These are phyloP conservation scores for Sula dactylatra DNA, from an alignment of 2,113 vertebrate genomes.

Conservation along the genomic window DNA sequence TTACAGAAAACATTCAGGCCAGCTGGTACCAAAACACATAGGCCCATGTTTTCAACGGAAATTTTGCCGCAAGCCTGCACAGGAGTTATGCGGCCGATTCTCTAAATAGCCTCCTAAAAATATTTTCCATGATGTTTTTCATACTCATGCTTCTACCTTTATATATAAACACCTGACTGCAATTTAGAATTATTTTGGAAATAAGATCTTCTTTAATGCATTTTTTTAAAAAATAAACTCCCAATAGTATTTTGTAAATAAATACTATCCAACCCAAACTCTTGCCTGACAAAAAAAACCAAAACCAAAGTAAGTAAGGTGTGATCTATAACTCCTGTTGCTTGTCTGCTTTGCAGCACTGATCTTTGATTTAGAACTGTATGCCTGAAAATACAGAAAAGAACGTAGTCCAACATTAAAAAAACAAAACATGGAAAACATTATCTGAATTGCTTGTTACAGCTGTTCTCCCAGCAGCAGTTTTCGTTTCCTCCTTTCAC, in stretches of 20 bases:
- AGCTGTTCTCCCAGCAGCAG: not conserved
- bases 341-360: not conserved
- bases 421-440: not conserved
- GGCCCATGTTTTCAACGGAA: not conserved
- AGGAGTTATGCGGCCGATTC: fast-evolving
- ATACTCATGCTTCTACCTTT: not conserved
- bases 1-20: not conserved
- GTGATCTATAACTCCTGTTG: not conserved
- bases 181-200: not conserved
- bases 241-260: not conserved
- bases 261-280: not conserved
- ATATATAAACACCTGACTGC: not conserved
- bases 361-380: not conserved
- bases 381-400: not conserved
- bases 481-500: not conserved
- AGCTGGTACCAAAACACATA: not conserved
- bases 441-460: not conserved
- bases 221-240: not conserved
- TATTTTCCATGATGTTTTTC: not conserved
- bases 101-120: not conserved
- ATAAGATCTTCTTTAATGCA: not conserved
- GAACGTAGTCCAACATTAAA: not conserved
- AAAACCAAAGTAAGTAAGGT: not conserved
- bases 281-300: not conserved
- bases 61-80: not conserved